Base-by-base conservation (phyloP, 2,797 vertebrate species). In the Holocentrus rufus region DNA sequence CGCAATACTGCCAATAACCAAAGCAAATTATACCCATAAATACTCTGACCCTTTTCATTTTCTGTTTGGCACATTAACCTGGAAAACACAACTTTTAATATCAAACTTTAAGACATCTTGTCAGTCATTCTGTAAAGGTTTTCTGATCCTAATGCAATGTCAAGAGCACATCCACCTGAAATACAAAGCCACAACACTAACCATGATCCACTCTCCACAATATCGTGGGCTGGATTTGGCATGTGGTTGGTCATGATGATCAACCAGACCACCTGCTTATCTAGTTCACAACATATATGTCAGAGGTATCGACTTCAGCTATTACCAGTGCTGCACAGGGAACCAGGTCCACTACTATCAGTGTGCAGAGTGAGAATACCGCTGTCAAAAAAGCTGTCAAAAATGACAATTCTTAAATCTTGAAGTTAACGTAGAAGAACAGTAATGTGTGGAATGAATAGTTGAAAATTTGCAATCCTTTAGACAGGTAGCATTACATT, bases 331-430 rank as follows among this genome's bases (percentile, higher is more conserved):
- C 56, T 47, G 62, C 66, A 74, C 52, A 23, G 60, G 59, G 71
- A 88, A 87, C 65, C 86, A 86, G 83, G 82, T 81, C 82, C 83
- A 73, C 82, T 77, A 71, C 69, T 70, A 82, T 79, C 71, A 65
- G 61, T 76, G 64, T 65, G 65, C 78, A 76, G 1, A 74, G 54
- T 84, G 69, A 65, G 82, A 64, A 74, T 62, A 79, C 46, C 14
- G 79, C 71, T 67, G 27, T 60, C 73, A 36, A 74, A 73, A 44
- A 65, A 36, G 18, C n/a, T 46, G 54, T 64, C 63, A 61, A 22
- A 81, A 73, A 79, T 69, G 69, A 55, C 30, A 15, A 67, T 54
- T 59, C 13, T 47, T 54, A 47, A 72, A 77, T 63, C 20, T 72
- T 13, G 22, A 56, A 31, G 30, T 67, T 23, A 7, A 42, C 9